Evolutionary conservation across 1,140 invertebrate species (phyloP), one percentile per base, ranked within the genome.

Genomic region (Lepidurus packardi): DNA sequence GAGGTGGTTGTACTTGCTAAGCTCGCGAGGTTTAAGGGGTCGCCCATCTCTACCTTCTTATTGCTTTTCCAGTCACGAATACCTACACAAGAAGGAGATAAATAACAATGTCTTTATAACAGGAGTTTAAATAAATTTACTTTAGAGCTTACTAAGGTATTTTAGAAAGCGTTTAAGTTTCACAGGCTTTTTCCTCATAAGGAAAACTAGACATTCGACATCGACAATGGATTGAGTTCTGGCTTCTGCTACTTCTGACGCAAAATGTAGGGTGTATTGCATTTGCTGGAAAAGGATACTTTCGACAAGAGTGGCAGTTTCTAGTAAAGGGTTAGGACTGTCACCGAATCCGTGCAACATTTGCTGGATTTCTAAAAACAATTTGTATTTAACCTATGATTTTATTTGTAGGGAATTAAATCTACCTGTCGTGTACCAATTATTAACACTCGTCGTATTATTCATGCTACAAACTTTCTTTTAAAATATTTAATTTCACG

Each of bases 281-380:
- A 91, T 84, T 83, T 92, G 90, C 80, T 89, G 88, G 78, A 89
- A 84, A 9, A 90, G 89, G 79, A 92, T 89, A 76, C 86, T 88
- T 84, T 92, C 90, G 0, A 92, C 89, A 45, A 92, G 82, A n/a
- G 87, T 84, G 2, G 91, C 90, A 21, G 90, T 90, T 78, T 90
- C 89, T 13, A 87, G 85, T 78, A 90, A 87, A 5, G 90, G 90
- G 76, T 88, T 88, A 25, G 87, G 86, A 83, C 89, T 89, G 81
- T 92, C 91, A n/a, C 91, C 91, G 83, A 91, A 90, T 24, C 90
- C 90, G 83, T 90, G 89, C 90, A 91, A 90, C 90, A 91, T 91
- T 79, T 88, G 86, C 24, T 89, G 89, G 80, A 91, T 90, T 83
- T 90, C 89, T 82, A 82, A 74, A 83, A 65, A 21, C 4, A 65